Percentiles rank a stretch among this genome's conserved stretches.
phyloP scores from a whole-genome alignment of 2,113 vertebrate species.

The Gobius niger region DNA sequence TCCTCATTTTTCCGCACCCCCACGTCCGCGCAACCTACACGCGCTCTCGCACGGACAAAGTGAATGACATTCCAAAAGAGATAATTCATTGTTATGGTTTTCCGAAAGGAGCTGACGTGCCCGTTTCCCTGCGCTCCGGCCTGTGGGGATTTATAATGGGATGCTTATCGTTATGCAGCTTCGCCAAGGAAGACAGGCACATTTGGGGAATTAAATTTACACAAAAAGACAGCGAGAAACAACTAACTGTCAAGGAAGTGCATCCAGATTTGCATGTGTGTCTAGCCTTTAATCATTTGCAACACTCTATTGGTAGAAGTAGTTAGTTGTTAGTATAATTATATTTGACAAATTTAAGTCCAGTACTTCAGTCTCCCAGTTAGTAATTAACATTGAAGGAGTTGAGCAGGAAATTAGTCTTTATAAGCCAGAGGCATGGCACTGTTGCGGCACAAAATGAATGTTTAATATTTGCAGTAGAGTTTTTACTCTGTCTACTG shows the following conservation, averaged over 20 bases:
- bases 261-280: constrained; percentile 16
- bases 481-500: constrained; percentile 20
- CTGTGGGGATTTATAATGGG: constrained; percentile 45
- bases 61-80: constrained; percentile 38
- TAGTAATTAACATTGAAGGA: constrained; percentile 12
- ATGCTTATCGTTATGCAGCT: constrained; percentile 44
- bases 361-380: constrained; percentile 11
- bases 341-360: not conserved
- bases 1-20: constrained; percentile 40
- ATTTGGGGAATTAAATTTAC: constrained; percentile 49
- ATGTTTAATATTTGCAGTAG: constrained; percentile 20
- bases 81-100: constrained; percentile 49
- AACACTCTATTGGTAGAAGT: not conserved
- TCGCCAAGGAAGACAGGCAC: constrained; percentile 26
- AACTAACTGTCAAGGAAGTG: constrained; percentile 28
- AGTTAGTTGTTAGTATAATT: not conserved
- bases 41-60: constrained; percentile 11
- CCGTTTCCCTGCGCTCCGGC: constrained; percentile 29
- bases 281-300: constrained; percentile 18
- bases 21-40: not conserved
- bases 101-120: constrained; percentile 45
- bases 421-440: constrained; percentile 8
- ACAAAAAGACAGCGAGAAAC: constrained; percentile 33
- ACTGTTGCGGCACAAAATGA: constrained; percentile 13
- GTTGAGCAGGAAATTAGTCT: not conserved